Evolutionary conservation across 1,140 invertebrate genomes (phyloP).

Genomic region (Drosophila kurseongensis): DNA sequence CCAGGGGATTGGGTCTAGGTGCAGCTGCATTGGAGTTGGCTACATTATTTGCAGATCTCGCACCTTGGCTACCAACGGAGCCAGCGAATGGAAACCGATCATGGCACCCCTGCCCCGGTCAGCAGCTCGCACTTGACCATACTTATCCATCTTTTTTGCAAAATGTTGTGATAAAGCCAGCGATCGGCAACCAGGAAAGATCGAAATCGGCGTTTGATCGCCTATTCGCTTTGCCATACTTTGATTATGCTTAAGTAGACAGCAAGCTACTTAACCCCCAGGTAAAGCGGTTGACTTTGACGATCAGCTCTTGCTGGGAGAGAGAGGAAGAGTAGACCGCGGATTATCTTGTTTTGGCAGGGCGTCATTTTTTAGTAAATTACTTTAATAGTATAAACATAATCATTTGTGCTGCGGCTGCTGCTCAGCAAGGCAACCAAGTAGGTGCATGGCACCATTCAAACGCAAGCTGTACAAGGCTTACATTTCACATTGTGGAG

Average conservation of each 20-base stretch:
- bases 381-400: slow-evolving; percentile 84
- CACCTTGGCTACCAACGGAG: slow-evolving; percentile 62
- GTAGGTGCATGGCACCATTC: slow-evolving; percentile 41
- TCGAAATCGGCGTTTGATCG: slow-evolving; percentile 30
- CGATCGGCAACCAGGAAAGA: slow-evolving; percentile 29
- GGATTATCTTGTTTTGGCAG: slow-evolving; percentile 68
- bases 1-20: slow-evolving; percentile 5
- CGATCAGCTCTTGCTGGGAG: slow-evolving; percentile 30
- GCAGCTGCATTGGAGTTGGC: slow-evolving; percentile 42
- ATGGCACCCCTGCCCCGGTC: slow-evolving; percentile 30
- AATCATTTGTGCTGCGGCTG: slow-evolving; percentile 79
- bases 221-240: slow-evolving; percentile 53
- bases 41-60: slow-evolving; percentile 78
- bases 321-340: slow-evolving; percentile 11
- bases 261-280: slow-evolving; percentile 78
- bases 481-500: background rate
- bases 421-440: slow-evolving; percentile 38
- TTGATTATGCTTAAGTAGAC: slow-evolving; percentile 80
- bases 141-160: slow-evolving; percentile 67
- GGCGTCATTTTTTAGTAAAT: slow-evolving; percentile 78
- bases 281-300: slow-evolving; percentile 82
- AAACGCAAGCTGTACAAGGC: slow-evolving; percentile 17
- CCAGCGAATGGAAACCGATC: slow-evolving; percentile 17
- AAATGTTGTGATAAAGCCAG: slow-evolving; percentile 71
- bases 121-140: slow-evolving; percentile 72